Conservation (phyloP, 2,797 vertebrate species). For the Darevskia mixta region DNA sequence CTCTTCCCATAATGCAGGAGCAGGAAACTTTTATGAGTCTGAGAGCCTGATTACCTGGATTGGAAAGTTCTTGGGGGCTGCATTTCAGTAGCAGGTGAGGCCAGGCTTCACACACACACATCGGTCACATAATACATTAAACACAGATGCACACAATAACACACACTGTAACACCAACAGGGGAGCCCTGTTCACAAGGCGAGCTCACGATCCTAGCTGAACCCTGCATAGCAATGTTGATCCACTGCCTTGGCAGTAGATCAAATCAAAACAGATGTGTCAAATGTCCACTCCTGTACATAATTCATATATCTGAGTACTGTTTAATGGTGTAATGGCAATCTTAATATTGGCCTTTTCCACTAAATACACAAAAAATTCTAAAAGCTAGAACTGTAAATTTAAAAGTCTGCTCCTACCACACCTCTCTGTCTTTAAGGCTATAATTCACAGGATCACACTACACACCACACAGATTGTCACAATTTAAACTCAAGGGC, state of each 20-base stretch:
- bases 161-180: too few species aligned
- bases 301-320: neutral
- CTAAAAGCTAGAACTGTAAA: neutral
- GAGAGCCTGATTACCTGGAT: neutral
- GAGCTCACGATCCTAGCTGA: neutral
- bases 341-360: neutral
- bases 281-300: neutral
- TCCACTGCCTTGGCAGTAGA: neutral
- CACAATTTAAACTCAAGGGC: neutral
- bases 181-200: too few species aligned
- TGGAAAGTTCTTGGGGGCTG: neutral
- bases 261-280: neutral
- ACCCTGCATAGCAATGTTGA: neutral
- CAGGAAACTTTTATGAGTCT: neutral
- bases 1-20: neutral
- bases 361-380: neutral
- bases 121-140: too few species aligned
- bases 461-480: neutral
- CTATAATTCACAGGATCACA: neutral
- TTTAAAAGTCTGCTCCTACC: neutral
- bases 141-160: too few species aligned
- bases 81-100: neutral
- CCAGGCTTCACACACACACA: neutral
- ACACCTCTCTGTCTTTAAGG: neutral
- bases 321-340: neutral